Base-by-base conservation (phyloP, 2,888 invertebrate genomes). In the Pandemis heparana region DNA sequence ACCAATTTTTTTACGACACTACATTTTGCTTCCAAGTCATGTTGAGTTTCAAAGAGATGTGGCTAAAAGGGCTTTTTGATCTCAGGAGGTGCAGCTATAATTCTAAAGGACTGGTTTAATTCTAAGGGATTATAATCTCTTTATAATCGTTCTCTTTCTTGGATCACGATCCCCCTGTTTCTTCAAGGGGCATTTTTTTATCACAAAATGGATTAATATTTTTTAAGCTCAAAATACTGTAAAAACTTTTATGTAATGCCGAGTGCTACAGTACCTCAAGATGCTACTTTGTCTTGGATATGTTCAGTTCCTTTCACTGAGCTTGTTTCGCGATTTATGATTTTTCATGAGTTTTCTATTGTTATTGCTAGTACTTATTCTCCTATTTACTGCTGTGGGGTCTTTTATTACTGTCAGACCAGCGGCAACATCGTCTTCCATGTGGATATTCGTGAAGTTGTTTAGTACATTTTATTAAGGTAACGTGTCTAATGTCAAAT, bases 371-470 rank as follows among this genome's bases (percentile, higher is more conserved):
- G 23, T 32, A n/a, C n/a, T n/a, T n/a, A 32, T 32, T 32, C 23
- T 32, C 1, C 23, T 32, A 32, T 32, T 32, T 32, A 32, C 23
- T 32, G 43, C n/a, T 43, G 43, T 43, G 43, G 10, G 43, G 12
- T 43, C 43, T 43, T 43, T 10, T 43, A 12, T 43, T 43, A 32
- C 23, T 43, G 3, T 43, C n/a, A 48, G 14, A n/a, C 1, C n/a
- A n/a, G n/a, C 14, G 7, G n/a, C n/a, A 48, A 14, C 48, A 6
- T 43, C 43, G 10, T 4, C 5, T 5, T 10, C 10, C 51, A n/a
- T n/a, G n/a, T n/a, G n/a, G n/a, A n/a, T 51, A 51, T 51, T 51
- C 16, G 51, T 7, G n/a, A 53, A 16, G 53, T 53, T 53, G 53
- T 9, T 53, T 56, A 23, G 12, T 56, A n/a, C 23, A 5, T 56